A percentile compares a stretch with the other conserved stretches of the same genome.
phyloP scores from a whole-genome alignment of 2,888 invertebrate species.

The Diarsia rubi region DNA sequence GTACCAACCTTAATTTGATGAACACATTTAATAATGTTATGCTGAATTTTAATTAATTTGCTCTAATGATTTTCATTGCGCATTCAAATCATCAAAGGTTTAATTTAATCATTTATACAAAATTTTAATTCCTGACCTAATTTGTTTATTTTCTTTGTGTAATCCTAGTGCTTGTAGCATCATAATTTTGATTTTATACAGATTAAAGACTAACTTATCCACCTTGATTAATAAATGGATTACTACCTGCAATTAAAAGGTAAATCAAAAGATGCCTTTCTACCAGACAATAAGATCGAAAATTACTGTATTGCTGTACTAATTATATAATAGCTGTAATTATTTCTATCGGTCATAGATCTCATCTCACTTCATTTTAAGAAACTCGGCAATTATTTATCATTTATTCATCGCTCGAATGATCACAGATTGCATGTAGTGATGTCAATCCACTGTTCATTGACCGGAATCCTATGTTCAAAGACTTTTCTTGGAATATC shows the following conservation, averaged over 20 bases:
- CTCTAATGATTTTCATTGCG: neutral
- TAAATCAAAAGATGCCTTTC: neutral
- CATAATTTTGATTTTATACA: neutral
- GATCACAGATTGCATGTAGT: conserved; percentile 72
- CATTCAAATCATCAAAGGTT: neutral
- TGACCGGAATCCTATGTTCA: conserved; percentile 70
- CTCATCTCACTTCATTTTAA: conserved; percentile 28
- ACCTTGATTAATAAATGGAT: neutral
- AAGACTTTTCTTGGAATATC: conserved; percentile 67
- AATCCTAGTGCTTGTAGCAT: neutral
- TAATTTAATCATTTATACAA: neutral
- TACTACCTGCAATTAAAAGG: neutral
- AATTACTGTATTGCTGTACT: neutral
- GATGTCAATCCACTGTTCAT: conserved; percentile 72
- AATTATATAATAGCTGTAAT: neutral
- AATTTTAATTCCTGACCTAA: neutral
- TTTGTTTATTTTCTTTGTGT: neutral
- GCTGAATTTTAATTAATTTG: conserved; percentile 13
- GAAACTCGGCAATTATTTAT: conserved; percentile 35
- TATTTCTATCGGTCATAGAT: conserved; percentile 14
- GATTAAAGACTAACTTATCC: too few relatives aligned
- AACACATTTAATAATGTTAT: conserved; percentile 1
- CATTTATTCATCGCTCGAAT: conserved; percentile 67
- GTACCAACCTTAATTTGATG: neutral
- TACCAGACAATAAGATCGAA: neutral